These are phyloP conservation scores for Synanceia verrucosa DNA, from an alignment of 2,797 vertebrate genomes.

Conservation along the genomic window DNA sequence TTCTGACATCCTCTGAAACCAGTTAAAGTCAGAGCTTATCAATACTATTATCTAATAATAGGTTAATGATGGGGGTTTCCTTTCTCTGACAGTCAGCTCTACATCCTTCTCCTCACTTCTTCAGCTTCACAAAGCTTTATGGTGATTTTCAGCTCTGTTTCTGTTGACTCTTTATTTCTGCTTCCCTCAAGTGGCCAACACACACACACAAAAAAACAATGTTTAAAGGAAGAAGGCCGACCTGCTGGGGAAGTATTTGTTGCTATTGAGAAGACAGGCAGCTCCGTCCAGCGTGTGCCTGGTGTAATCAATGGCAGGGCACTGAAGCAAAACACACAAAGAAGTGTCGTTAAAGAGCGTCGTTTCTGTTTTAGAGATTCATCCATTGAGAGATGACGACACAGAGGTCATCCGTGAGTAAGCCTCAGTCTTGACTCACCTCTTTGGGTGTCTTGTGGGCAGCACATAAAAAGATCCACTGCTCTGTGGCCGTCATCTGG, in stretches of 20 bases:
- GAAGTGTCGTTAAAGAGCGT: neutral
- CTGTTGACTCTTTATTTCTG: too few species aligned
- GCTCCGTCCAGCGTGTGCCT: slow-evolving; percentile 99
- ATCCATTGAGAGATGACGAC: neutral
- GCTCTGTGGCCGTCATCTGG: slow-evolving; percentile 99
- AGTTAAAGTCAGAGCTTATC: too few species aligned
- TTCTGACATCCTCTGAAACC: too few species aligned
- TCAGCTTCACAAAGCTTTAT: too few species aligned
- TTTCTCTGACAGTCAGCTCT: neutral
- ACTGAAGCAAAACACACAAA: slow-evolving; percentile 77
- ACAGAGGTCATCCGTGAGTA: too few species aligned
- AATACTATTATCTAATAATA: too few species aligned
- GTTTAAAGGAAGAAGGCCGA: slow-evolving; percentile 72
- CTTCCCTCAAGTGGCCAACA: neutral
- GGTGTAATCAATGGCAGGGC: slow-evolving; percentile 98
- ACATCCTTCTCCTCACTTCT: too few species aligned
- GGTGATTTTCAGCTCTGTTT: too few species aligned
- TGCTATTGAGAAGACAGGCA: slow-evolving; percentile 99
- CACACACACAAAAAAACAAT: too few species aligned
- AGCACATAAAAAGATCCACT: slow-evolving; percentile 99
- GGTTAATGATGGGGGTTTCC: too few species aligned
- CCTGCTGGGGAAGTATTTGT: slow-evolving; percentile 99
- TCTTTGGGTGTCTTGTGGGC: slow-evolving; percentile 99
- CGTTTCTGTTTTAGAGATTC: neutral
- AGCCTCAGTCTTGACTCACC: slow-evolving; percentile 69